These are phyloP conservation scores for Grammomys surdaster DNA, from an alignment of 2,113 vertebrate genomes.

Conservation along the genomic window DNA sequence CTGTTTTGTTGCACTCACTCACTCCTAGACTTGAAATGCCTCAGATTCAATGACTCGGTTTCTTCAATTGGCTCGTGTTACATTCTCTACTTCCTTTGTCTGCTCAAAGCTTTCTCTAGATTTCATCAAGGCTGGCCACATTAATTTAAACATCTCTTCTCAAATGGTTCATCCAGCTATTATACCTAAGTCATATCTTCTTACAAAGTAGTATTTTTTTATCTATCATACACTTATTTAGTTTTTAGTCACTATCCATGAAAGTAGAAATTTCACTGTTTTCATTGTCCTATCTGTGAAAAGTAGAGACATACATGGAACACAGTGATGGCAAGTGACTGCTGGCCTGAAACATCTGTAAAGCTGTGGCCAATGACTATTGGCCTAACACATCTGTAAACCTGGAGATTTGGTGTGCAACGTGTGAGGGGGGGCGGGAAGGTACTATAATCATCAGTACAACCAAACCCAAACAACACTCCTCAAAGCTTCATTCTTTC, in stretches of 20 bases:
- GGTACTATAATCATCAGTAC: neutral
- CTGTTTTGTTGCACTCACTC: neutral
- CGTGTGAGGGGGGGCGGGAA: neutral
- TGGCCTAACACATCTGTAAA: neutral
- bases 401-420: neutral
- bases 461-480: neutral
- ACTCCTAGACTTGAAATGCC: neutral
- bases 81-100: neutral
- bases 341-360: neutral
- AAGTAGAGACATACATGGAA: neutral
- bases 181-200: neutral
- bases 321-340: neutral
- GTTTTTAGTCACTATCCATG: neutral
- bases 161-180: neutral
- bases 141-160: neutral
- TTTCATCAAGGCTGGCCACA: neutral
- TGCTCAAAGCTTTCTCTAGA: neutral
- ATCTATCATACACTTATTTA: neutral
- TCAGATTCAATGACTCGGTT: neutral
- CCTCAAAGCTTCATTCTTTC: neutral
- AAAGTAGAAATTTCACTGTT: neutral
- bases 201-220: neutral
- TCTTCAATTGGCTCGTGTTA: neutral
- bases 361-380: too few species aligned
- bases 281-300: neutral